phyloP scores from a whole-genome alignment of 1,140 invertebrate genomes.

The Aricia agestis region DNA sequence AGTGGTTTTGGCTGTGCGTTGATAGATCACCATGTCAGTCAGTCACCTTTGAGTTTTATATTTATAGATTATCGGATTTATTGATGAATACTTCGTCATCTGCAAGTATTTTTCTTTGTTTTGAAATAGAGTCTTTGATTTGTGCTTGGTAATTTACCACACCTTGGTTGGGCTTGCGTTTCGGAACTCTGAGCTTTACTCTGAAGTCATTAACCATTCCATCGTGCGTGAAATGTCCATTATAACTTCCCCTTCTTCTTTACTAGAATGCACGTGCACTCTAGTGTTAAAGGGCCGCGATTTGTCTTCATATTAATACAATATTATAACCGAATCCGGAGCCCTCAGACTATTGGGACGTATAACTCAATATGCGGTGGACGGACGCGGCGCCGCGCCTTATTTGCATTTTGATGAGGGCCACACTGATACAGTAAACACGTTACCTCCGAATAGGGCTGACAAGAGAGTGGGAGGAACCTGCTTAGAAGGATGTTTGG shows the following conservation, averaged over 20 bases:
- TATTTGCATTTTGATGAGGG: constrained; percentile 13
- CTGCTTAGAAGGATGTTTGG: too few relatives aligned
- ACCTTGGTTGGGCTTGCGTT: too few relatives aligned
- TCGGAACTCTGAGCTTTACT: too few relatives aligned
- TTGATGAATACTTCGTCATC: not conserved
- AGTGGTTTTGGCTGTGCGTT: too few relatives aligned
- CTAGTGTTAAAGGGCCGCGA: not conserved
- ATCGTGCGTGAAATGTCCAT: too few relatives aligned
- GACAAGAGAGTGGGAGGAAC: not conserved
- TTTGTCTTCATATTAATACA: not conserved
- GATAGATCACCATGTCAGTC: too few relatives aligned
- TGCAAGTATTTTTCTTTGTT: too few relatives aligned
- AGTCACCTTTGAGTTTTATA: too few relatives aligned
- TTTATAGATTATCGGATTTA: not conserved
- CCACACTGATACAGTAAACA: constrained; percentile 13
- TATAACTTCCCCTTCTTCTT: not conserved
- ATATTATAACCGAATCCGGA: constrained; percentile 3
- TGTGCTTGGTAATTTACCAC: too few relatives aligned
- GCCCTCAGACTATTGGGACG: not conserved
- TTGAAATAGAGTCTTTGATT: too few relatives aligned
- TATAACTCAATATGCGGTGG: constrained; percentile 11
- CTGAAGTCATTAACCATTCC: too few relatives aligned
- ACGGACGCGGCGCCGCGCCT: constrained; percentile 8
- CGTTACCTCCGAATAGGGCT: not conserved
- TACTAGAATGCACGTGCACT: too few relatives aligned